A percentile compares a stretch with the other conserved stretches of the same genome.
phyloP scores from a whole-genome alignment of 2,888 invertebrate species.

The Watsonalla cultraria region DNA sequence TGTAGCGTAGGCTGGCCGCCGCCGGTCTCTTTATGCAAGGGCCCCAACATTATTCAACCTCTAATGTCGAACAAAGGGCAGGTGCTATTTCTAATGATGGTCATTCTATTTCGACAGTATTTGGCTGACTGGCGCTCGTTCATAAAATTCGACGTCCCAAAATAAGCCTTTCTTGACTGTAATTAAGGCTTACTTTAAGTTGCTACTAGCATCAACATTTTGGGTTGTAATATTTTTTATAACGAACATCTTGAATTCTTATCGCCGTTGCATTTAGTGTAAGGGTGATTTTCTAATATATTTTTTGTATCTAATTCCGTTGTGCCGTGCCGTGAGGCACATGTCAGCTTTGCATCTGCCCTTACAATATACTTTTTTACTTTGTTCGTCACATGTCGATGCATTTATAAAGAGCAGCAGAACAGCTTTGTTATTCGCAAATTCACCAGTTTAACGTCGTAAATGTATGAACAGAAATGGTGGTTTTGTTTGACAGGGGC shows the following conservation, averaged over 20 bases:
- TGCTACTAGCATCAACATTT: background rate
- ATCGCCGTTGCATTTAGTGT: background rate
- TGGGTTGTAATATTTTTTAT: background rate
- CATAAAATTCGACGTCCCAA: slow-evolving; percentile 5
- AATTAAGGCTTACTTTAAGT: slow-evolving; percentile 10
- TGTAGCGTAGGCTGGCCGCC: background rate
- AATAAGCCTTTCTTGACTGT: slow-evolving; percentile 10
- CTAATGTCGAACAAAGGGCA: slow-evolving; percentile 47
- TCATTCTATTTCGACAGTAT: slow-evolving; percentile 37
- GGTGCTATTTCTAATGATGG: slow-evolving; percentile 53
- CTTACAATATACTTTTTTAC: slow-evolving; percentile 11
- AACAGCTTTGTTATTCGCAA: slow-evolving; percentile 8
- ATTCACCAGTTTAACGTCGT: background rate
- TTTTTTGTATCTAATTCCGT: slow-evolving; percentile 29
- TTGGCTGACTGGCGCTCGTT: slow-evolving; percentile 20
- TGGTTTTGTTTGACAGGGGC: background rate
- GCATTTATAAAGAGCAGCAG: slow-evolving; percentile 5
- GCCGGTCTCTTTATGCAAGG: slow-evolving; percentile 8
- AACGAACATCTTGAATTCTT: background rate
- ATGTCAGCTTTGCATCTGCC: slow-evolving; percentile 42
- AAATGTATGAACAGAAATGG: background rate
- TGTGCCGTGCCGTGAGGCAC: slow-evolving; percentile 18
- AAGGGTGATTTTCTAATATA: slow-evolving; percentile 8
- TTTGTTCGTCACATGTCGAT: slow-evolving; percentile 10
- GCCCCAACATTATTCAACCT: slow-evolving; percentile 25